phyloP scores from a whole-genome alignment of 2,888 invertebrate species.

The Nemurella pictetii region DNA sequence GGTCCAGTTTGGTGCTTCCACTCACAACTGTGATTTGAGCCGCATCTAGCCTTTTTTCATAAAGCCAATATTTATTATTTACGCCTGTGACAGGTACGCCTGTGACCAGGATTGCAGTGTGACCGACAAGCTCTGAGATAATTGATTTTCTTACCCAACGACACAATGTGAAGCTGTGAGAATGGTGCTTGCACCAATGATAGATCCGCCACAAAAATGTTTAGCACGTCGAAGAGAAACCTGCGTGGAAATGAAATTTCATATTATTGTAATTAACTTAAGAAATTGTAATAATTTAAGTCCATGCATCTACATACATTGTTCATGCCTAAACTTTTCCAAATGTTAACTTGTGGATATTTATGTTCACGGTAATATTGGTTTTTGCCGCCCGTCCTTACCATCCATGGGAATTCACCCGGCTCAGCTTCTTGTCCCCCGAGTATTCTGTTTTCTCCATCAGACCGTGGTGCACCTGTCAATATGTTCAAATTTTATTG shows the following conservation, averaged over 20 bases:
- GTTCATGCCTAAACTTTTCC: no score
- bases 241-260: neutral
- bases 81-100: no score
- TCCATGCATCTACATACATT: no score
- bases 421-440: conserved; percentile 26
- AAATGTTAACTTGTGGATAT: neutral
- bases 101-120: no score
- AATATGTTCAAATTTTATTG: no score
- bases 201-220: conserved; percentile 34
- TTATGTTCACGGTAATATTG: conserved; percentile 35
- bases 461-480: neutral
- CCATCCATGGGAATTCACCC: conserved; percentile 35
- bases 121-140: neutral
- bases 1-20: conserved; percentile 40
- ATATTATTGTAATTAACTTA: neutral
- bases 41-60: neutral
- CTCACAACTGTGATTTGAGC: conserved; percentile 22
- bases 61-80: no score
- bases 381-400: conserved; percentile 16
- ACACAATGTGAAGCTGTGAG: conserved; percentile 35
- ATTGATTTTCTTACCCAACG: conserved; percentile 21
- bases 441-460: conserved; percentile 7
- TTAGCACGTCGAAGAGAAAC: conserved; percentile 21
- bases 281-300: no score
- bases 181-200: conserved; percentile 21